These are phyloP conservation scores for Gobio occitaniae DNA, from an alignment of 2,797 vertebrate genomes.

Conservation along the genomic window DNA sequence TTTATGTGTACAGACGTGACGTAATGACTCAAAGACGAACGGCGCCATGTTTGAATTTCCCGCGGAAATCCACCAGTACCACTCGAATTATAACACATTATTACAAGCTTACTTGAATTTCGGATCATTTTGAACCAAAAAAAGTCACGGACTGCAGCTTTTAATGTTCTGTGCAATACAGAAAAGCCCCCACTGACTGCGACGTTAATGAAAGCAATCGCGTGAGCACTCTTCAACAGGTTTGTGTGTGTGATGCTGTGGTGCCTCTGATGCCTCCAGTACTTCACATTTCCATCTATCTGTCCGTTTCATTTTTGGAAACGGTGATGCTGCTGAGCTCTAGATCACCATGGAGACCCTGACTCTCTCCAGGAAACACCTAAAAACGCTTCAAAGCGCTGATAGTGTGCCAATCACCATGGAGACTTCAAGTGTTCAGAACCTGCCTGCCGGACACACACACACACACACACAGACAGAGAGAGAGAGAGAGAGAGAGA, in stretches of 20 bases:
- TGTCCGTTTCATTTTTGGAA: background rate
- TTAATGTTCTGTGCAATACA: background rate
- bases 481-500: no score
- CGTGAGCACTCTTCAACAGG: constrained; percentile 6
- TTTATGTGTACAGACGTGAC: no score
- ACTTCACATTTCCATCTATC: background rate
- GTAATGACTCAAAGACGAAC: no score
- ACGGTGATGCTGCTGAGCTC: constrained; percentile 10
- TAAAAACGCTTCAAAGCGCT: constrained; percentile 31
- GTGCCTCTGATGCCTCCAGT: background rate
- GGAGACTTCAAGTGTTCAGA: constrained; percentile 46
- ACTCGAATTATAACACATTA: no score
- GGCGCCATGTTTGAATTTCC: no score
- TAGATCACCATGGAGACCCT: constrained; percentile 53
- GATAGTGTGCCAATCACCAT: constrained; percentile 54
- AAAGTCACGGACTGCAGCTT: no score
- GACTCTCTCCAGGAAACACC: constrained; percentile 49
- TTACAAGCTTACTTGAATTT: no score
- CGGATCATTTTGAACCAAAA: no score
- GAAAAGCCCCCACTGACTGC: background rate
- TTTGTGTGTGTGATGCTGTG: background rate
- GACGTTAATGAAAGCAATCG: background rate
- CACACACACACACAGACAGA: background rate
- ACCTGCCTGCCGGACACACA: constrained; percentile 38
- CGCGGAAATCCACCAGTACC: no score